These are phyloP conservation scores for Crenichthys baileyi DNA, from an alignment of 2,797 vertebrate species.

Conservation along the genomic window DNA sequence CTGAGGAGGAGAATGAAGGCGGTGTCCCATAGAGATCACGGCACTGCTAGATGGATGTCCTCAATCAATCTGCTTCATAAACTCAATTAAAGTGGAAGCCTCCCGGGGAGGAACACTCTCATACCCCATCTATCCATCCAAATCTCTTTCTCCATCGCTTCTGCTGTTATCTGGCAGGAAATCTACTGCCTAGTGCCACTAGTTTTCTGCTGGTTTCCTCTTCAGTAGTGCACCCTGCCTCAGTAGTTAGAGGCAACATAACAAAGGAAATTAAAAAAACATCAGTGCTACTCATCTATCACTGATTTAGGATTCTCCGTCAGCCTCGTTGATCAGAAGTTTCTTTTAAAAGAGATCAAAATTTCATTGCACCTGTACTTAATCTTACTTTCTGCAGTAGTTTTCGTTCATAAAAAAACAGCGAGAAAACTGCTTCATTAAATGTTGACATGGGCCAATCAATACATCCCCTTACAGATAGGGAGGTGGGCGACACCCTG, in stretches of 20 bases:
- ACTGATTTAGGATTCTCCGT: neutral
- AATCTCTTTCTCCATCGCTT: slow-evolving; percentile 33
- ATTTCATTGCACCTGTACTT: neutral
- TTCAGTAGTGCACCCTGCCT: slow-evolving; percentile 10
- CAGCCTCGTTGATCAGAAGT: slow-evolving; percentile 9
- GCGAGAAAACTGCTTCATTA: slow-evolving; percentile 46
- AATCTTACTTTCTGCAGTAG: neutral
- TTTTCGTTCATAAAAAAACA: neutral
- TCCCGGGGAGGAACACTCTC: slow-evolving; percentile 54
- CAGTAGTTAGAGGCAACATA: slow-evolving; percentile 13
- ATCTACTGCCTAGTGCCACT: slow-evolving; percentile 38
- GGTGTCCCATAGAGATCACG: slow-evolving; percentile 52
- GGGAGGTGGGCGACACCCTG: slow-evolving; percentile 44
- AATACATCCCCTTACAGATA: slow-evolving; percentile 56
- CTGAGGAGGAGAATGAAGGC: slow-evolving; percentile 32
- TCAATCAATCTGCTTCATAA: slow-evolving; percentile 76
- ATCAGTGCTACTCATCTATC: slow-evolving; percentile 9
- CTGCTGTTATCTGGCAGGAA: slow-evolving; percentile 47
- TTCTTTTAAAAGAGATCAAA: neutral
- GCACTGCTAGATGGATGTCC: slow-evolving; percentile 66
- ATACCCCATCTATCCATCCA: slow-evolving; percentile 53
- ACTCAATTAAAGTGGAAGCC: slow-evolving; percentile 73
- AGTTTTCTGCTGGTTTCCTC: slow-evolving; percentile 25
- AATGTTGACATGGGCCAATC: slow-evolving; percentile 49
- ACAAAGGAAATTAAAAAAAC: slow-evolving; percentile 39